Evolutionary conservation across 2,888 invertebrate species (phyloP).

Genomic region (Hyposoter dolosus): DNA sequence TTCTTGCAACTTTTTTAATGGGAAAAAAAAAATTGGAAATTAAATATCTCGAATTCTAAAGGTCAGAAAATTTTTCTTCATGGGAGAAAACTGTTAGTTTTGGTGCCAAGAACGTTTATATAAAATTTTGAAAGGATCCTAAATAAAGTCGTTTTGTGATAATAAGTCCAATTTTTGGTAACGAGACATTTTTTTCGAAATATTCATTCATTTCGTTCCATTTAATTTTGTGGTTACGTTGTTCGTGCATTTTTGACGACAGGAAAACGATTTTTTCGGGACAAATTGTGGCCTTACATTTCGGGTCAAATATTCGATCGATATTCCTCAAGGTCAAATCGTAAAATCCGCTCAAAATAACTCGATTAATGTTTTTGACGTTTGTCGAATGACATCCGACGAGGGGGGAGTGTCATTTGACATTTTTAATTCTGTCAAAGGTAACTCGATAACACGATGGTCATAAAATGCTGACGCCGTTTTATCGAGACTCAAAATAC

Average conservation of each 20-base stretch:
- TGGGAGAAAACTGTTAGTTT: too few species aligned
- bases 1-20: too few species aligned
- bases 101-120: too few species aligned
- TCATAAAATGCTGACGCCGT: neutral
- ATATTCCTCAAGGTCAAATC: neutral
- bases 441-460: constrained; percentile 8
- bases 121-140: too few species aligned
- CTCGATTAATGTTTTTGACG: neutral
- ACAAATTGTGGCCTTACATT: neutral
- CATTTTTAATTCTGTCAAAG: constrained; percentile 4
- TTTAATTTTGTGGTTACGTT: neutral
- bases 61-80: too few species aligned
- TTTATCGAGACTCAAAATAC: neutral
- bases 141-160: too few species aligned
- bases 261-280: neutral
- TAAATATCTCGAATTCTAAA: too few species aligned
- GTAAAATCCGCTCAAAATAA: neutral
- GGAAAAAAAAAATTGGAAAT: too few species aligned
- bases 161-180: neutral
- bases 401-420: constrained; percentile 11
- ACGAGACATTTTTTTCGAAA: neutral
- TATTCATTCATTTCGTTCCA: neutral
- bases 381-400: neutral
- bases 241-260: neutral
- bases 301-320: neutral